Conservation (phyloP, 1,140 invertebrate species). For the Diplogasteroides magnus region DNA sequence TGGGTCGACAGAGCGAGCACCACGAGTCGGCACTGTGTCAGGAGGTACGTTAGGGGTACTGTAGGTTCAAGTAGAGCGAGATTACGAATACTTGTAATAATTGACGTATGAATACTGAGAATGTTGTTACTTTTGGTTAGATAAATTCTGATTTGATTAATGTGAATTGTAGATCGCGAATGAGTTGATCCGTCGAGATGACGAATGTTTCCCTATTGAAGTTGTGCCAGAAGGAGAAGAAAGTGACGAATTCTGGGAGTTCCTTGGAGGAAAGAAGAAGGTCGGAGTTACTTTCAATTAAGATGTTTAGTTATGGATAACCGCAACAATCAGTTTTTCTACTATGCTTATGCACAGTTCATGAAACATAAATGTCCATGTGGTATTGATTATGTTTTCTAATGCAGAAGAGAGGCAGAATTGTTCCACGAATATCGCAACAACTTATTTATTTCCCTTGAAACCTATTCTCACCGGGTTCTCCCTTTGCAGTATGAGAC, state of each 20-base stretch:
- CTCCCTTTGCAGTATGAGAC: slow-evolving; percentile 68
- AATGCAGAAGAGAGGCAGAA: too few species aligned
- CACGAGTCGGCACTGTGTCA: background rate
- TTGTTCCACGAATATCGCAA: too few species aligned
- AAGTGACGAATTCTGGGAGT: slow-evolving; percentile 97
- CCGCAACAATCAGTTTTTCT: too few species aligned
- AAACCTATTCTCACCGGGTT: too few species aligned
- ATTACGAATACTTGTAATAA: background rate
- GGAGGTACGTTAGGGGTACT: background rate
- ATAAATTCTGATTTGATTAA: background rate
- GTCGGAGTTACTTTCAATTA: too few species aligned
- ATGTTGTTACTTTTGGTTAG: background rate
- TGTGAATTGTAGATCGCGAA: slow-evolving; percentile 36
- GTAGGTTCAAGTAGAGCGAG: too few species aligned
- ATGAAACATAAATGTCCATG: too few species aligned
- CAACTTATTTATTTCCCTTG: too few species aligned
- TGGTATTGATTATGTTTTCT: too few species aligned
- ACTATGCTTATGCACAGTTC: too few species aligned
- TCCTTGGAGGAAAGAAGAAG: slow-evolving; percentile 80
- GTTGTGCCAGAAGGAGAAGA: slow-evolving; percentile 92
- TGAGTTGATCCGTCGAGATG: slow-evolving; percentile 46
- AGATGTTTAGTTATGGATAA: too few species aligned
- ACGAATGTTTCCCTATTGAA: slow-evolving; percentile 60
- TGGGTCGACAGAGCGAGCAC: slow-evolving; percentile 68
- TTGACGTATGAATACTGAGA: background rate